These are phyloP conservation scores for Triplophysa rosa DNA, from an alignment of 2,113 vertebrate genomes.

Conservation along the genomic window DNA sequence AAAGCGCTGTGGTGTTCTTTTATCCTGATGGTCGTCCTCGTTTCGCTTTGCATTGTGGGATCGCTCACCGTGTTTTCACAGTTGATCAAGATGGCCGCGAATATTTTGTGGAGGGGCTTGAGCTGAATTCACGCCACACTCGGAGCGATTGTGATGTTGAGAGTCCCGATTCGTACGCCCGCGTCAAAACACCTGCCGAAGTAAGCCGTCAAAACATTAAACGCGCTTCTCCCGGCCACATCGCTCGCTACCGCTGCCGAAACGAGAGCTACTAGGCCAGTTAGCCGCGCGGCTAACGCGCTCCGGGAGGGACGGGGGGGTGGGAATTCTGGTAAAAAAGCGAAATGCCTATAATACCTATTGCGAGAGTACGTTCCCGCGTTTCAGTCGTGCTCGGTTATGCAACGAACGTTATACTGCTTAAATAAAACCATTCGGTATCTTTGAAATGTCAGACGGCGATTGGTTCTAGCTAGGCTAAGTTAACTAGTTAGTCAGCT, in stretches of 20 bases:
- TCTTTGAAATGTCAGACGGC: not conserved
- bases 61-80: slow-evolving; percentile 48
- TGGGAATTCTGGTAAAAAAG: slow-evolving; percentile 35
- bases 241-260: not conserved
- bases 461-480: slow-evolving; percentile 33
- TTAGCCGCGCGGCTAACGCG: slow-evolving; percentile 43
- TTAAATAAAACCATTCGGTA: not conserved
- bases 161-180: slow-evolving; percentile 36
- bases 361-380: not conserved
- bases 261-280: slow-evolving; percentile 1
- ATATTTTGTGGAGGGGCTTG: slow-evolving; percentile 65
- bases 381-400: not conserved
- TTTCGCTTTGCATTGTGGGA: slow-evolving; percentile 72
- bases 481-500: slow-evolving; percentile 33
- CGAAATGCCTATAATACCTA: not conserved
- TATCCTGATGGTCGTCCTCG: slow-evolving; percentile 17
- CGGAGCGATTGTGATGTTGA: slow-evolving; percentile 53
- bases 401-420: not conserved
- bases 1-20: not conserved
- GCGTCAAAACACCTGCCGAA: slow-evolving; percentile 46
- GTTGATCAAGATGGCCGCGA: slow-evolving; percentile 77
- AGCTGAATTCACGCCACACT: slow-evolving; percentile 58
- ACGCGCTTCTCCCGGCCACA: not conserved
- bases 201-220: slow-evolving; percentile 43
- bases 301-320: slow-evolving; percentile 26